These are phyloP conservation scores for Temnothorax rugatulus DNA, from an alignment of 2,888 invertebrate genomes.

Conservation along the genomic window DNA sequence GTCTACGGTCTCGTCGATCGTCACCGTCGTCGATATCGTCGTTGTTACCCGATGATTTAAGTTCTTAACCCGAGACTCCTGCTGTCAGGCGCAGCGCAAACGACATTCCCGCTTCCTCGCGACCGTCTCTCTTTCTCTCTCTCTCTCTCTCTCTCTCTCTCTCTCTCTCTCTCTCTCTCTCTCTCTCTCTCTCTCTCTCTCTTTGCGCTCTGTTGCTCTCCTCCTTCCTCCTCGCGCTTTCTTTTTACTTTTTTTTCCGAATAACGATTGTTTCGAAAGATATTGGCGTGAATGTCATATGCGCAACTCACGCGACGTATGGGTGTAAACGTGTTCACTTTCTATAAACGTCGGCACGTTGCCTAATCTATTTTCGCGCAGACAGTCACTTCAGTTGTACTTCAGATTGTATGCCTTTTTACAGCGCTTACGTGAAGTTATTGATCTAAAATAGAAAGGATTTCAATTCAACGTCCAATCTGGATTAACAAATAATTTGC, in stretches of 20 bases:
- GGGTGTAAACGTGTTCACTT: constrained; percentile 37
- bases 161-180: constrained; percentile 8
- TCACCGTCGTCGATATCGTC: constrained; percentile 77
- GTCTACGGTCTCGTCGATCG: constrained; percentile 74
- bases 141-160: neutral
- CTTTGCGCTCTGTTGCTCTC: constrained; percentile 50
- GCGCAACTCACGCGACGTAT: constrained; percentile 39
- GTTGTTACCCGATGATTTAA: constrained; percentile 79
- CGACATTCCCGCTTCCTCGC: constrained; percentile 77
- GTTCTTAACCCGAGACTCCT: constrained; percentile 78
- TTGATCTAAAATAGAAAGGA: constrained; percentile 29
- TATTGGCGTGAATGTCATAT: constrained; percentile 58
- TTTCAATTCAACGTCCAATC: neutral
- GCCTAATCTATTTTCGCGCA: constrained; percentile 31
- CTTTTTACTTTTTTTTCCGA: constrained; percentile 55
- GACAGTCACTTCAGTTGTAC: constrained; percentile 19
- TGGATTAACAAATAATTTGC: constrained; percentile 3
- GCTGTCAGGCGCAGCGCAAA: constrained; percentile 79
- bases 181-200: neutral
- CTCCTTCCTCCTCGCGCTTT: constrained; percentile 26
- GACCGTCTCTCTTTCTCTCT: constrained; percentile 23
- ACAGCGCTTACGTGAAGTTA: neutral
- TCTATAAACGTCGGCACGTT: constrained; percentile 47
- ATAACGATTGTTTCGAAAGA: constrained; percentile 67
- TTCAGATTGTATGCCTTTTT: constrained; percentile 20